Evolutionary conservation across 2,113 vertebrate genomes (phyloP).

Genomic region (Pungitius pungitius): DNA sequence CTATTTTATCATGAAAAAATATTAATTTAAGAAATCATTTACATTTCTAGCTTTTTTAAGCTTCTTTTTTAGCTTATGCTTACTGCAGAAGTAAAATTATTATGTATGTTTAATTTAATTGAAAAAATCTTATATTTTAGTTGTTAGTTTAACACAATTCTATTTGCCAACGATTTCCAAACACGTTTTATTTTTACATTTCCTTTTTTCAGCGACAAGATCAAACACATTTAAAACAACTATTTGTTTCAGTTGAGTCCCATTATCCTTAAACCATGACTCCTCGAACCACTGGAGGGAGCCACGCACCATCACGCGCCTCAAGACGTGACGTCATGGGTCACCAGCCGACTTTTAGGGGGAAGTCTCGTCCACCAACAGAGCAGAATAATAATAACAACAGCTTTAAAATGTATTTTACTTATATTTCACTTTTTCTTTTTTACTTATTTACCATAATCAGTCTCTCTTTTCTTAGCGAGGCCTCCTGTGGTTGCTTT

Average conservation of each 20-base stretch:
- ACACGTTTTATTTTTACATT: no score
- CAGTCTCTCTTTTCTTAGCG: not conserved
- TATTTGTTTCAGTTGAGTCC: no score
- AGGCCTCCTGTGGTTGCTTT: not conserved
- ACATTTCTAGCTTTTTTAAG: no score
- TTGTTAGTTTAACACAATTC: not conserved
- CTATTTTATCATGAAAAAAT: no score
- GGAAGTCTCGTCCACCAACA: not conserved
- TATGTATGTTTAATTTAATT: no score
- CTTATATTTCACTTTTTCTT: not conserved
- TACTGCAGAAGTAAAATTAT: no score
- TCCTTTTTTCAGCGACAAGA: not conserved
- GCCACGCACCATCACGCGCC: conserved; percentile 47
- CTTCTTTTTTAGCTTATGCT: no score
- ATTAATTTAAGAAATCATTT: no score
- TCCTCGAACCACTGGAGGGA: conserved; percentile 53
- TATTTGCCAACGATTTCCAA: no score
- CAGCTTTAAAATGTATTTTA: not conserved
- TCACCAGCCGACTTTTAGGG: conserved; percentile 31
- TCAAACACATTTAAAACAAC: no score
- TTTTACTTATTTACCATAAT: not conserved
- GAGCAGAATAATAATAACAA: conserved; percentile 5
- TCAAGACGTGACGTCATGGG: conserved; percentile 35
- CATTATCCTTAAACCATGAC: not conserved
- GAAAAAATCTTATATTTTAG: not conserved